Percentiles rank a stretch among this genome's conserved stretches.
Evolutionary conservation across 1,140 invertebrate genomes (phyloP).

Genomic region (Pseudobourletiella spinata): DNA sequence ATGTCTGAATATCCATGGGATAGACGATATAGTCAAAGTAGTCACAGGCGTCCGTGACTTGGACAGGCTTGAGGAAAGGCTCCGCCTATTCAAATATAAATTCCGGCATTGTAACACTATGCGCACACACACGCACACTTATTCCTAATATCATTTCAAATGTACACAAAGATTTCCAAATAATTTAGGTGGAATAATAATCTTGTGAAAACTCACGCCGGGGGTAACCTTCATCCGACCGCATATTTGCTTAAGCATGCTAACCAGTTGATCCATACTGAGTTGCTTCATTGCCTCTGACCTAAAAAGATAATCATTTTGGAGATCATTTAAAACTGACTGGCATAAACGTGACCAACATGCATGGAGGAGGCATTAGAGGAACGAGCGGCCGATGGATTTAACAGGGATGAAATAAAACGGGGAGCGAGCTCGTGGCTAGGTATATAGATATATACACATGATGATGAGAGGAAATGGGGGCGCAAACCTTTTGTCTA

Average conservation of each 20-base stretch:
- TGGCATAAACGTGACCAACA: no score
- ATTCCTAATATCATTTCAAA: background rate
- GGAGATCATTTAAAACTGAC: no score
- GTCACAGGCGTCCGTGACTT: constrained; percentile 25
- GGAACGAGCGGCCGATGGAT: background rate
- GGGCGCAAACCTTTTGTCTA: constrained; percentile 47
- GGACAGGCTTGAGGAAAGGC: constrained; percentile 32
- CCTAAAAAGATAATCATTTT: no score
- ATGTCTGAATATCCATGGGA: constrained; percentile 61
- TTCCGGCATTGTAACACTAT: no score
- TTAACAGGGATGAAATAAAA: constrained; percentile 1
- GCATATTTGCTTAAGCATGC: constrained; percentile 62
- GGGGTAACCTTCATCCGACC: constrained; percentile 59
- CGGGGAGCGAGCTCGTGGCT: background rate
- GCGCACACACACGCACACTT: constrained; percentile 6
- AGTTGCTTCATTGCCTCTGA: constrained; percentile 63
- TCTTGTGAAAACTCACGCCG: constrained; percentile 50
- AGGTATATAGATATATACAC: background rate
- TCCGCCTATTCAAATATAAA: constrained; percentile 27
- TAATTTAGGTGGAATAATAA: background rate
- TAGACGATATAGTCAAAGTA: constrained; percentile 32
- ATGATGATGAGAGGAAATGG: no score
- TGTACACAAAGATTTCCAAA: background rate
- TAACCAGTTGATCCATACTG: constrained; percentile 60
- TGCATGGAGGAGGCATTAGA: background rate